phyloP scores from a whole-genome alignment of 2,113 vertebrate genomes.

The Oncorhynchus keta region DNA sequence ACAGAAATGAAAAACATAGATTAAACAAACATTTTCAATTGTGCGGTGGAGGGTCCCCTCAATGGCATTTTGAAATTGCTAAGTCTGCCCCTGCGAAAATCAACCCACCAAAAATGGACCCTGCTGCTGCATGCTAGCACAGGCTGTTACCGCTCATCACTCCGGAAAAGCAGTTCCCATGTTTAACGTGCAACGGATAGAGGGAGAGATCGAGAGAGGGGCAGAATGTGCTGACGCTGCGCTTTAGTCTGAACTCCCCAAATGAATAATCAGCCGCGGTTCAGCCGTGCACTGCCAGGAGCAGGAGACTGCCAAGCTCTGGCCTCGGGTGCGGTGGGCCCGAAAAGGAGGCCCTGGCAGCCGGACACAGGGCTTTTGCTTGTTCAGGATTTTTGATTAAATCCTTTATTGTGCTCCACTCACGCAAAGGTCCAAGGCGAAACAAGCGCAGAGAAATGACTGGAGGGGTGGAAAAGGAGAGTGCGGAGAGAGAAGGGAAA shows the following conservation, averaged over 20 bases:
- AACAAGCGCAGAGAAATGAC: constrained; percentile 26
- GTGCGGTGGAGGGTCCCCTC: neutral
- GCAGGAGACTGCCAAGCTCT: constrained; percentile 58
- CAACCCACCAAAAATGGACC: neutral
- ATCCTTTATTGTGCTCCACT: constrained; percentile 74
- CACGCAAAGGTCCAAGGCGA: constrained; percentile 24
- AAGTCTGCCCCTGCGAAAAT: too few species aligned
- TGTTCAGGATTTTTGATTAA: constrained; percentile 79
- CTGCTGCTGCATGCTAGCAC: neutral
- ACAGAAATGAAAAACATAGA: too few species aligned
- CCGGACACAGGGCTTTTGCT: constrained; percentile 70
- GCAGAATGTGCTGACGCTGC: constrained; percentile 74
- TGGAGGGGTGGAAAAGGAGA: constrained; percentile 42
- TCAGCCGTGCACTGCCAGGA: constrained; percentile 67
- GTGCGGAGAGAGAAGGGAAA: too few species aligned
- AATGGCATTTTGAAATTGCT: too few species aligned
- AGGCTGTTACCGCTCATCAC: neutral
- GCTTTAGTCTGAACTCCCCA: constrained; percentile 74
- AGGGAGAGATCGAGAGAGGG: constrained; percentile 20
- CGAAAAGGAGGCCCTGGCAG: constrained; percentile 61
- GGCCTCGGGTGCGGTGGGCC: constrained; percentile 46
- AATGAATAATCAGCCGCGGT: constrained; percentile 76
- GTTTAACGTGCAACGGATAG: constrained; percentile 44
- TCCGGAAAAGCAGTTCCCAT: constrained; percentile 30
- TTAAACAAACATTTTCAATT: too few species aligned